Evolutionary conservation across 2,797 vertebrate genomes (phyloP).

Genomic region (Apodemus agrarius): DNA sequence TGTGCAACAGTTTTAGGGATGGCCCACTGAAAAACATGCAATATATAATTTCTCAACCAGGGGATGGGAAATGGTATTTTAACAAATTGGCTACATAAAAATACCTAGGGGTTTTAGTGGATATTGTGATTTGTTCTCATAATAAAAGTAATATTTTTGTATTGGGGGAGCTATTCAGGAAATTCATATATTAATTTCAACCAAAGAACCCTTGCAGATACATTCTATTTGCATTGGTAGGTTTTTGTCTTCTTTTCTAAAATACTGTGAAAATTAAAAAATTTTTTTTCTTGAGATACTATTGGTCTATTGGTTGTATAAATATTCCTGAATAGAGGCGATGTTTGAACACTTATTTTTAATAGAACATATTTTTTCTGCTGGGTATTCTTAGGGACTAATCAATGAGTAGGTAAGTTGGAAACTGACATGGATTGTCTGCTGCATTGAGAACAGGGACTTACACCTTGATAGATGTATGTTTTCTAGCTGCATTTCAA

Average conservation of each 20-base stretch:
- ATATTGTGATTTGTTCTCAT: neutral
- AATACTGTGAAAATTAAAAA: neutral
- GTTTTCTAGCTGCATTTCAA: neutral
- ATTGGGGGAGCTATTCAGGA: neutral
- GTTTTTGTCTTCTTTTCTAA: neutral
- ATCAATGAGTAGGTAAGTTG: neutral
- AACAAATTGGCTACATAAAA: neutral
- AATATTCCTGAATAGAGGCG: neutral
- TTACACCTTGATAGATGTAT: neutral
- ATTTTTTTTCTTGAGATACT: neutral
- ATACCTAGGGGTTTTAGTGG: neutral
- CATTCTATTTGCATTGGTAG: neutral
- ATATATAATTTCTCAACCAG: neutral
- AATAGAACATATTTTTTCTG: neutral
- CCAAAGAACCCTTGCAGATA: neutral
- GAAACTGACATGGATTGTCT: neutral
- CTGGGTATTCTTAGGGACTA: neutral
- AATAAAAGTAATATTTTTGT: neutral
- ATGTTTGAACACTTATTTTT: neutral
- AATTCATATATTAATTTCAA: neutral
- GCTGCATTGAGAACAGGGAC: neutral
- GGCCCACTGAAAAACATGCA: neutral
- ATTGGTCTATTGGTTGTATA: slow-evolving; percentile 7
- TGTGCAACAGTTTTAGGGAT: neutral
- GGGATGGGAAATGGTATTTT: neutral